phyloP scores from a whole-genome alignment of 2,797 vertebrate genomes.

The Crax fasciolata region DNA sequence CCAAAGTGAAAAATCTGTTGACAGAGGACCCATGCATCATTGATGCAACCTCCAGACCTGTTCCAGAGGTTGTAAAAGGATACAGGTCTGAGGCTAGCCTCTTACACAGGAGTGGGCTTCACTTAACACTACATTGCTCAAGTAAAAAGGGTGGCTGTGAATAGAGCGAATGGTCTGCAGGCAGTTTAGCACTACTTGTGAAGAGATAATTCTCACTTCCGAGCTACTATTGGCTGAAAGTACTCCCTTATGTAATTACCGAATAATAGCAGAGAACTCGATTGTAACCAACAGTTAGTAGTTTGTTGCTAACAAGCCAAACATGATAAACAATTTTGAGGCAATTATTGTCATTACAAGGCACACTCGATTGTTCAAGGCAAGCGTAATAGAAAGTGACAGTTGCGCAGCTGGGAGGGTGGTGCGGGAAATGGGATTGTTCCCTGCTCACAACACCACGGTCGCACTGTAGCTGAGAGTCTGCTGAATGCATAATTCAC shows the following conservation, averaged over 20 bases:
- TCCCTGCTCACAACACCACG: slow-evolving; percentile 41
- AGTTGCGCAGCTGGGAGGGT: slow-evolving; percentile 74
- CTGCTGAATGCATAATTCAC: slow-evolving; percentile 71
- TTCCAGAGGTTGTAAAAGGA: background rate
- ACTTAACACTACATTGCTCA: background rate
- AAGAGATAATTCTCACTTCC: slow-evolving; percentile 64
- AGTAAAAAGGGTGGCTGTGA: slow-evolving; percentile 19
- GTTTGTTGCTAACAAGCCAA: slow-evolving; percentile 76
- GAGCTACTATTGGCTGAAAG: slow-evolving; percentile 60
- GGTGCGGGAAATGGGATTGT: slow-evolving; percentile 20
- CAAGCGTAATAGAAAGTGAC: slow-evolving; percentile 71
- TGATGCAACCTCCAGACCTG: background rate
- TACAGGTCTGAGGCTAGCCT: background rate
- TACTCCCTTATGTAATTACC: slow-evolving; percentile 72
- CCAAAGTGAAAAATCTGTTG: background rate
- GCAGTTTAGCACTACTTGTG: slow-evolving; percentile 35
- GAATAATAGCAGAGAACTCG: slow-evolving; percentile 71
- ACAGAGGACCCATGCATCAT: background rate
- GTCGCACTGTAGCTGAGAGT: slow-evolving; percentile 33
- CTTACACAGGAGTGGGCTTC: background rate
- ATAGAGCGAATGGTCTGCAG: slow-evolving; percentile 21
- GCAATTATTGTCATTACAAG: slow-evolving; percentile 78
- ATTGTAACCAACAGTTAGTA: slow-evolving; percentile 75
- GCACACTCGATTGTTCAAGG: slow-evolving; percentile 68
- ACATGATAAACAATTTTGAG: slow-evolving; percentile 78